Conservation (phyloP, 2,797 vertebrate species). For the Euphonia xanthogaster region DNA sequence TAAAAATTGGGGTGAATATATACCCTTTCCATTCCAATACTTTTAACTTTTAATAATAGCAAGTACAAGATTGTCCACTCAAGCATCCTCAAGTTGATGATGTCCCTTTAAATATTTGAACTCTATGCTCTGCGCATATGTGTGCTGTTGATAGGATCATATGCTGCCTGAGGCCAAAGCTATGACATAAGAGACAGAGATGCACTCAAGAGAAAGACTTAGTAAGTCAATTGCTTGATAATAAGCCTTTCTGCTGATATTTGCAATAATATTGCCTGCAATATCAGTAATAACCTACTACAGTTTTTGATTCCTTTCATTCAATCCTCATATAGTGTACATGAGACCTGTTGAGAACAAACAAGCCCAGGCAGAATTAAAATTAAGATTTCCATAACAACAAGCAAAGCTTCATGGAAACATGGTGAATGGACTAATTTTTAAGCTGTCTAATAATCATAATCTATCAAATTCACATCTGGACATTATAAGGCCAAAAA, state of each 20-base stretch:
- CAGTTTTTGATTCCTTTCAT: conserved; percentile 69
- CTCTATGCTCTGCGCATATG: conserved; percentile 13
- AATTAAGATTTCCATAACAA: conserved; percentile 3
- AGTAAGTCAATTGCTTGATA: conserved; percentile 59
- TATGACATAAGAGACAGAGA: conserved; percentile 49
- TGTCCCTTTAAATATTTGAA: conserved; percentile 56
- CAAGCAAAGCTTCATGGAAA: conserved; percentile 29
- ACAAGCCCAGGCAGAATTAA: conserved; percentile 66
- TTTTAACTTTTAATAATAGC: neutral
- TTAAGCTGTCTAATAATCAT: neutral
- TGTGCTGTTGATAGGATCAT: conserved; percentile 27
- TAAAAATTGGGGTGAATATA: neutral
- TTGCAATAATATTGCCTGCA: conserved; percentile 67
- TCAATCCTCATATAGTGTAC: conserved; percentile 65
- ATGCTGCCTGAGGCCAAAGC: conserved; percentile 57
- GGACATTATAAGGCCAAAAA: neutral
- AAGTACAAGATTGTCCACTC: neutral
- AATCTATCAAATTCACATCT: neutral
- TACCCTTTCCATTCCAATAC: neutral
- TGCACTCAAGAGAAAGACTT: conserved; percentile 71
- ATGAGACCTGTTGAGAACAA: conserved; percentile 74
- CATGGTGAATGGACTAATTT: neutral
- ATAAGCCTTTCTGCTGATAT: conserved; percentile 78
- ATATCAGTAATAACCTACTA: conserved; percentile 72
- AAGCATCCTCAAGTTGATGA: conserved; percentile 46